Evolutionary conservation across 2,797 vertebrate species (phyloP).

Genomic region (Oreonectes daqikongensis): DNA sequence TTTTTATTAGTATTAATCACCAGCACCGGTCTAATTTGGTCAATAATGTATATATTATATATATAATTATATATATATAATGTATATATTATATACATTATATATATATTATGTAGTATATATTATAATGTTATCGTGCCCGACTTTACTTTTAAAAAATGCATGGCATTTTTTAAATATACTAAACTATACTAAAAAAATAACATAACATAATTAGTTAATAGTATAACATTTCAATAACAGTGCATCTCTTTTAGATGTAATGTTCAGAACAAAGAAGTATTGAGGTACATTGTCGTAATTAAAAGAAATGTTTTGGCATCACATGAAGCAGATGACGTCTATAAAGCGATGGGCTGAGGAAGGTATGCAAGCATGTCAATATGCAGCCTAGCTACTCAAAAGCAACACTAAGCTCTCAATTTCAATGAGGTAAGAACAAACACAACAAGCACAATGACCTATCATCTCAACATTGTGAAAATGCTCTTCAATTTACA

Average conservation of each 20-base stretch:
- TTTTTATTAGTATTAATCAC: neutral
- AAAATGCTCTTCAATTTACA: conserved; percentile 33
- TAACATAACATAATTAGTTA: neutral
- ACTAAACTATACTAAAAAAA: neutral
- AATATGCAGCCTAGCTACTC: conserved; percentile 41
- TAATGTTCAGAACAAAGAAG: conserved; percentile 29
- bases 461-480: conserved; percentile 10
- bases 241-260: conserved; percentile 13
- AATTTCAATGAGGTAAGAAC: conserved; percentile 22
- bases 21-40: neutral
- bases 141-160: neutral
- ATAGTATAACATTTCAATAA: neutral
- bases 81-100: no score
- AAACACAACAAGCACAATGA: conserved; percentile 43
- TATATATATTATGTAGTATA: no score
- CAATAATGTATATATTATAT: no score
- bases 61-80: no score
- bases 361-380: conserved; percentile 39
- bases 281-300: conserved; percentile 35
- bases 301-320: conserved; percentile 9
- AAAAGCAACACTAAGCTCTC: conserved; percentile 9
- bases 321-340: conserved; percentile 31
- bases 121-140: neutral
- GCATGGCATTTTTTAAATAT: neutral
- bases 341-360: conserved; percentile 42